phyloP scores from a whole-genome alignment of 2,888 invertebrate species.

The Campoplex nolae region DNA sequence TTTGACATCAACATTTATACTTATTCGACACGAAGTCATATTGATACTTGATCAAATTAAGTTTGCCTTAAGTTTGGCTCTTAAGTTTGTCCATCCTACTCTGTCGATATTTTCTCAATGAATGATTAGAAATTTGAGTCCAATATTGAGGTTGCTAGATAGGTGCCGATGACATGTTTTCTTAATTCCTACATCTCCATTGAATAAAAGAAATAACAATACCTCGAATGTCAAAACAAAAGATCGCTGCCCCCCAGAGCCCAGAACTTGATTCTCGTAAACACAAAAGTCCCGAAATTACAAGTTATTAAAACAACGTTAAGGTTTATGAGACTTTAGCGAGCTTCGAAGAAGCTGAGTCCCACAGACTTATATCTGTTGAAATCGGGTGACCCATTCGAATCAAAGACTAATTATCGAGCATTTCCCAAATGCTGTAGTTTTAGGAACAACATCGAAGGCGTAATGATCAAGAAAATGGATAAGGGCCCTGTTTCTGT shows the following conservation, averaged over 20 bases:
- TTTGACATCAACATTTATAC: conserved; percentile 2
- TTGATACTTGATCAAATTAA: neutral
- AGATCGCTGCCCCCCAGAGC: neutral
- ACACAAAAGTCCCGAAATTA: neutral
- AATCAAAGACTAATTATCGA: neutral
- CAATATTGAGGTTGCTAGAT: too few species aligned
- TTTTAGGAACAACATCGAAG: neutral
- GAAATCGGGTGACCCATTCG: neutral
- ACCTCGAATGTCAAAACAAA: neutral
- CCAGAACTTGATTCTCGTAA: neutral
- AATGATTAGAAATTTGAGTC: neutral
- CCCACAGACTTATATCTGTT: neutral
- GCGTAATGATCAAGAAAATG: neutral
- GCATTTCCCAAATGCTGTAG: neutral
- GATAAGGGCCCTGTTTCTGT: conserved; percentile 9
- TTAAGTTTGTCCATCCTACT: too few species aligned
- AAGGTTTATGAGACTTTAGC: neutral
- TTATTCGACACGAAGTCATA: neutral
- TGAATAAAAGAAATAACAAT: too few species aligned
- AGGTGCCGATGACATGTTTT: too few species aligned
- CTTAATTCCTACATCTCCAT: too few species aligned
- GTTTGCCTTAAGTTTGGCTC: too few species aligned
- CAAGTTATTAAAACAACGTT: neutral
- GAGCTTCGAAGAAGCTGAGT: neutral
- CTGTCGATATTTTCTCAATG: neutral